phyloP scores from a whole-genome alignment of 2,797 vertebrate species.

The Enteromius argenteus region DNA sequence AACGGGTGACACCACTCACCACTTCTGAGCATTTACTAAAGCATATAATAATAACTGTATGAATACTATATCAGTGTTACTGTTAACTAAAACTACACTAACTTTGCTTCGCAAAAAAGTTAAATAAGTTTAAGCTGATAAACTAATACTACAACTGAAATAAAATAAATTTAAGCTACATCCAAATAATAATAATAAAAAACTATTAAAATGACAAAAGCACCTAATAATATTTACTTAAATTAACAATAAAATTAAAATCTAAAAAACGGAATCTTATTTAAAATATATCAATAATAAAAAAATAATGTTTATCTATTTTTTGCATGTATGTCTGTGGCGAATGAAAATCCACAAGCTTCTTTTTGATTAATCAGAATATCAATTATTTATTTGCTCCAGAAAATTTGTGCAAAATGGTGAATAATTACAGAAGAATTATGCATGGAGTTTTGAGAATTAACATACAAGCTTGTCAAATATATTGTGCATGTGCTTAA shows the following conservation, averaged over 20 bases:
- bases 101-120: not conserved
- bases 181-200: not conserved
- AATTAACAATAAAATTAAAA: not conserved
- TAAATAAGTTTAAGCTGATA: not conserved
- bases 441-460: not conserved
- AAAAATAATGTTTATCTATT: not conserved
- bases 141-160: not conserved
- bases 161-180: not conserved
- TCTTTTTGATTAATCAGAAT: not conserved
- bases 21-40: not conserved
- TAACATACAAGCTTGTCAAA: not conserved
- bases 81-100: not conserved
- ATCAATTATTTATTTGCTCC: not conserved
- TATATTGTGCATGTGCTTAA: not conserved
- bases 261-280: not conserved
- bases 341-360: not conserved
- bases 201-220: not conserved
- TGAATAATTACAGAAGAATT: not conserved
- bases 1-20: not conserved
- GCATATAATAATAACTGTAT: too few relatives aligned
- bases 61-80: not conserved
- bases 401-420: not conserved
- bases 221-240: not conserved
- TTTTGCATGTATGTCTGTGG: not conserved
- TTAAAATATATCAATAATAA: not conserved